These are phyloP conservation scores for Phoronis australis DNA, from an alignment of 2,888 invertebrate genomes.

Conservation along the genomic window DNA sequence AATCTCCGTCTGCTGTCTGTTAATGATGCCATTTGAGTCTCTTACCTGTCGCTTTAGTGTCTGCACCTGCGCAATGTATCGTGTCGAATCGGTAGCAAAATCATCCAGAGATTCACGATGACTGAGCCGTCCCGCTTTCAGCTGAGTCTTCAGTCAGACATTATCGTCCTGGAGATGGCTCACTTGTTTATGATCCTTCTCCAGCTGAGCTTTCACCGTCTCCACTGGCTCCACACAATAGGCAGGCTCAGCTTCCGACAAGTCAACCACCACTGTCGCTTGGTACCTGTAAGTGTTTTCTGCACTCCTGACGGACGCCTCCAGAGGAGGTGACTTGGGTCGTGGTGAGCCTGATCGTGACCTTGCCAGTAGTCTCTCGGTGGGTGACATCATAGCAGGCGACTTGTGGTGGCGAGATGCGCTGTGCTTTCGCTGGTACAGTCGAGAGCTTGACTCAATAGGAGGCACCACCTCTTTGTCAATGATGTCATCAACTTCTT, in stretches of 20 bases:
- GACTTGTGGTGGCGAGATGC: too few relatives aligned
- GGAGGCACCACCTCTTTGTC: too few relatives aligned
- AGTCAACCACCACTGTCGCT: constrained; percentile 28
- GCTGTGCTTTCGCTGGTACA: too few relatives aligned
- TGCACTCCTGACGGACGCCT: too few relatives aligned
- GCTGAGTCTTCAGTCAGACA: constrained; percentile 31
- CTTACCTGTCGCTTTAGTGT: constrained; percentile 38
- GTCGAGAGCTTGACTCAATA: too few relatives aligned
- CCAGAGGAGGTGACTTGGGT: constrained; percentile 3
- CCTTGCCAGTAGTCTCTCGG: constrained; percentile 43
- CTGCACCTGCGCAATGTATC: constrained; percentile 21
- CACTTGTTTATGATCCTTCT: constrained; percentile 33
- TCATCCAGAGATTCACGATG: constrained; percentile 14
- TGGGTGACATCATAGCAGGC: constrained; percentile 32
- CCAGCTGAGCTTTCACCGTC: constrained; percentile 35
- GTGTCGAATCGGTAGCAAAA: background rate
- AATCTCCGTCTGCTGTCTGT: constrained; percentile 36
- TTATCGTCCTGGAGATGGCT: constrained; percentile 37
- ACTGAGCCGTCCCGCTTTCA: constrained; percentile 28
- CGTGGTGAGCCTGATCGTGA: constrained; percentile 37
- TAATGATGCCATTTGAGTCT: constrained; percentile 33
- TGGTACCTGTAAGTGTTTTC: constrained; percentile 18
- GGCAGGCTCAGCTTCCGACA: constrained; percentile 41
- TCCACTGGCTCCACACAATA: constrained; percentile 24
- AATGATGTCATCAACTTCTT: too few relatives aligned